Conservation (phyloP, 2,113 vertebrate species). For the Archocentrus centrarchus region DNA sequence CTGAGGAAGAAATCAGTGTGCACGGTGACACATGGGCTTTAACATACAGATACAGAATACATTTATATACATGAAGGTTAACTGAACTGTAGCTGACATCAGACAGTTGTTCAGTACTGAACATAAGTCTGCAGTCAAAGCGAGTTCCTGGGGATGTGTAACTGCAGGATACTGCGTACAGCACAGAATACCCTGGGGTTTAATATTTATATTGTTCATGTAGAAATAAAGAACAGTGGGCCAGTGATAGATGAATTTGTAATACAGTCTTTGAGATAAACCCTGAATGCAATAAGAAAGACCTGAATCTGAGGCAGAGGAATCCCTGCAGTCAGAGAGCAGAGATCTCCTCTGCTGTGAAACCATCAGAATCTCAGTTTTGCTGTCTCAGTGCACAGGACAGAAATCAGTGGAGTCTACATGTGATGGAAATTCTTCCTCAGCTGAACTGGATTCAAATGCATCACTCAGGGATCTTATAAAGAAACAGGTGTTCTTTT, state of each 20-base stretch:
- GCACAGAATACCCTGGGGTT: neutral
- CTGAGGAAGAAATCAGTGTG: neutral
- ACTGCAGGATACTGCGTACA: neutral
- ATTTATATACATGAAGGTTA: accelerated
- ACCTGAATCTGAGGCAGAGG: too few relatives aligned
- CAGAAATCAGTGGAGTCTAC: neutral
- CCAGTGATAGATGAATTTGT: accelerated
- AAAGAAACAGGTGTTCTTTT: accelerated
- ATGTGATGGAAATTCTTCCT: neutral
- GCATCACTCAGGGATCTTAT: neutral
- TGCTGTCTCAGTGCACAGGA: neutral
- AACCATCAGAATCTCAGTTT: too few relatives aligned
- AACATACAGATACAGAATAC: too few relatives aligned
- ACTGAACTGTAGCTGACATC: neutral
- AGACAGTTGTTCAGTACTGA: neutral
- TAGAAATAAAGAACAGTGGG: accelerated
- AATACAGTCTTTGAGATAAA: too few relatives aligned
- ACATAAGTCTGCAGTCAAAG: accelerated
- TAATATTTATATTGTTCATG: neutral
- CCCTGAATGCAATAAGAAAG: too few relatives aligned
- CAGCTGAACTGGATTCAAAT: accelerated
- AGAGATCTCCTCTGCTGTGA: accelerated
- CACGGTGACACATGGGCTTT: too few relatives aligned
- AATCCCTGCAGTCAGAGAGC: too few relatives aligned
- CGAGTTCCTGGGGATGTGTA: accelerated